Conservation (phyloP, 2,888 invertebrate species). For the Scrobipalpa costella region DNA sequence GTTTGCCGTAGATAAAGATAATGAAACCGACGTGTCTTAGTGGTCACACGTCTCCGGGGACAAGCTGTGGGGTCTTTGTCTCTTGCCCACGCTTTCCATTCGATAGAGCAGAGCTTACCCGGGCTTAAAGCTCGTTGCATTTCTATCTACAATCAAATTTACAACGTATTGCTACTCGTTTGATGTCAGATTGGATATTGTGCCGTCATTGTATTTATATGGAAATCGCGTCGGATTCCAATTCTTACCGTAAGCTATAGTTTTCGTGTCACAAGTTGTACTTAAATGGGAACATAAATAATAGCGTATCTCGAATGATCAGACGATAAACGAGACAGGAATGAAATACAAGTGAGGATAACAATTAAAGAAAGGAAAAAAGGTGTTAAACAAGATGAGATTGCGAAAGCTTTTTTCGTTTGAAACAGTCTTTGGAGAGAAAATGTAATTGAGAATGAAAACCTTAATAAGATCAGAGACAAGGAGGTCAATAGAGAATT, state of each 20-base stretch:
- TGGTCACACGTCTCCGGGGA: constrained; percentile 41
- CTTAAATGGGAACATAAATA: constrained; percentile 23
- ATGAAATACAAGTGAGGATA: constrained; percentile 13
- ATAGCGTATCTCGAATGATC: constrained; percentile 18
- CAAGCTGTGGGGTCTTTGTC: constrained; percentile 57
- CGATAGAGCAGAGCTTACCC: constrained; percentile 49
- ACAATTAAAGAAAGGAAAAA: constrained; percentile 12
- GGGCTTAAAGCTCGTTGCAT: constrained; percentile 51
- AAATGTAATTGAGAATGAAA: constrained; percentile 18
- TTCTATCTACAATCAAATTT: constrained; percentile 64
- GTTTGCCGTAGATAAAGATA: constrained; percentile 58
- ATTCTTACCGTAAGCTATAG: constrained; percentile 24
- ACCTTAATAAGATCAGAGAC: constrained; percentile 9
- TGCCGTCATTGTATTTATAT: constrained; percentile 43
- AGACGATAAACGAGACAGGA: constrained; percentile 15
- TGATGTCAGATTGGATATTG: constrained; percentile 45
- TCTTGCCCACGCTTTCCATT: constrained; percentile 52
- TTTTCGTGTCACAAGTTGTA: constrained; percentile 25
- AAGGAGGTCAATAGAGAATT: constrained; percentile 12
- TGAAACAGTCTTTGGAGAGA: background rate
- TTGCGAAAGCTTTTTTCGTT: constrained; percentile 11
- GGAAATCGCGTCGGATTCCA: constrained; percentile 33
- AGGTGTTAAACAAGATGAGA: constrained; percentile 12
- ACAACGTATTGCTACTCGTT: constrained; percentile 56
- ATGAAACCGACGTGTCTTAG: constrained; percentile 48